A percentile compares a stretch with the other conserved stretches of the same genome.
Evolutionary conservation across 2,888 invertebrate genomes (phyloP).

Genomic region (Dynastes maya): DNA sequence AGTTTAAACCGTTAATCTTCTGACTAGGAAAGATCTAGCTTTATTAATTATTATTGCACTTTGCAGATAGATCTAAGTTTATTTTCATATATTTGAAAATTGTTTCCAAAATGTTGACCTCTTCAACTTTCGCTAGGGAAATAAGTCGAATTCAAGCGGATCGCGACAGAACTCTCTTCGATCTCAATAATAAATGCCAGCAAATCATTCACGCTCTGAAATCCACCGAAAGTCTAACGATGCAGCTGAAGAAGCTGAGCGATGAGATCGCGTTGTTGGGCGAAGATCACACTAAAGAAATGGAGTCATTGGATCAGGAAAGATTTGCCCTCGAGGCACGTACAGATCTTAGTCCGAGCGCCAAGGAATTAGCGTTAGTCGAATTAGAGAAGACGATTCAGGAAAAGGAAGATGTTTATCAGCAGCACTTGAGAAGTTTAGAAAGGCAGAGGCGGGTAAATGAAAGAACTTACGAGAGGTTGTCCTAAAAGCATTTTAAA

Average conservation of each 20-base stretch:
- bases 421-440: conserved; percentile 59
- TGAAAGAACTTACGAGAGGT: background rate
- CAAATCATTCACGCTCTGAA: conserved; percentile 51
- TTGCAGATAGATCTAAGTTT: too few species aligned
- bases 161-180: conserved; percentile 53
- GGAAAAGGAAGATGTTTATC: conserved; percentile 59
- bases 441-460: conserved; percentile 61
- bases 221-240: conserved; percentile 61
- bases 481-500: background rate
- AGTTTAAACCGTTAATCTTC: too few species aligned
- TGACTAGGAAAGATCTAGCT: too few species aligned
- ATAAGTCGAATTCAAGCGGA: conserved; percentile 56
- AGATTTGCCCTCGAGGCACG: conserved; percentile 57
- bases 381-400: conserved; percentile 61
- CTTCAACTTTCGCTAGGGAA: conserved; percentile 49
- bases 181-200: conserved; percentile 53
- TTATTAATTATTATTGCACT: too few species aligned
- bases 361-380: conserved; percentile 52
- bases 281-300: conserved; percentile 59
- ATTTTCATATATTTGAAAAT: background rate
- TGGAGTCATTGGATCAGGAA: conserved; percentile 59
- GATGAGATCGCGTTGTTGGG: conserved; percentile 63
- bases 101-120: background rate
- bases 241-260: conserved; percentile 61
- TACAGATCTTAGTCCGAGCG: conserved; percentile 49